phyloP scores from a whole-genome alignment of 2,797 vertebrate species.

The Sparus aurata region DNA sequence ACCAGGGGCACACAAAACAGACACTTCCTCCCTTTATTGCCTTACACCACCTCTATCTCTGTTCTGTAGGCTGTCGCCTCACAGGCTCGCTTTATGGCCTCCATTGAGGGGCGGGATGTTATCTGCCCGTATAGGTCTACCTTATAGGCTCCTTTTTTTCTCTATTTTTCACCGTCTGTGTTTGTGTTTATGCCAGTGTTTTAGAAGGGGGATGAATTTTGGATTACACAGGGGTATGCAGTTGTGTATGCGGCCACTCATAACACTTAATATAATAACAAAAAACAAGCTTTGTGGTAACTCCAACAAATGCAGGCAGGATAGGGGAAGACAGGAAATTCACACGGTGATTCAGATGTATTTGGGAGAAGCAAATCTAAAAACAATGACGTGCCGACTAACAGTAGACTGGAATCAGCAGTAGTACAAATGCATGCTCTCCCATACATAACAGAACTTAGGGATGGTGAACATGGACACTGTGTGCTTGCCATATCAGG shows the following conservation, averaged over 20 bases:
- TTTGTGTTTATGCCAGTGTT: conserved; percentile 46
- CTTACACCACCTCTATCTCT: conserved; percentile 70
- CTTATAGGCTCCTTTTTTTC: conserved; percentile 31
- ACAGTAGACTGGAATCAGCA: conserved; percentile 28
- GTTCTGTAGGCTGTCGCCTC: conserved; percentile 67
- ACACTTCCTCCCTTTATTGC: conserved; percentile 78
- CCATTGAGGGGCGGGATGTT: conserved; percentile 55
- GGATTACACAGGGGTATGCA: background rate
- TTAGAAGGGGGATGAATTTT: conserved; percentile 29
- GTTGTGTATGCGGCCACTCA: background rate
- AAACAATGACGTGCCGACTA: background rate
- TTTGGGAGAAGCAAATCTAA: conserved; percentile 12
- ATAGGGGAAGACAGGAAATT: background rate
- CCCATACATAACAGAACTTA: conserved; percentile 31
- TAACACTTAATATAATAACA: conserved; percentile 35
- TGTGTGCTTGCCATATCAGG: background rate
- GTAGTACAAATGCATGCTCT: conserved; percentile 35
- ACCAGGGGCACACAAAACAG: conserved; percentile 75
- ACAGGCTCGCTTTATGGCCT: conserved; percentile 69
- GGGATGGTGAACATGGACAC: background rate
- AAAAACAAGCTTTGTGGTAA: conserved; percentile 10
- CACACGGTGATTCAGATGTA: conserved; percentile 10
- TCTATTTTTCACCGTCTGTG: conserved; percentile 15
- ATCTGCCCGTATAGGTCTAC: conserved; percentile 48
- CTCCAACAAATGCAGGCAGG: conserved; percentile 15